These are phyloP conservation scores for Vollenhovia emeryi DNA, from an alignment of 1,140 invertebrate genomes.

Conservation along the genomic window DNA sequence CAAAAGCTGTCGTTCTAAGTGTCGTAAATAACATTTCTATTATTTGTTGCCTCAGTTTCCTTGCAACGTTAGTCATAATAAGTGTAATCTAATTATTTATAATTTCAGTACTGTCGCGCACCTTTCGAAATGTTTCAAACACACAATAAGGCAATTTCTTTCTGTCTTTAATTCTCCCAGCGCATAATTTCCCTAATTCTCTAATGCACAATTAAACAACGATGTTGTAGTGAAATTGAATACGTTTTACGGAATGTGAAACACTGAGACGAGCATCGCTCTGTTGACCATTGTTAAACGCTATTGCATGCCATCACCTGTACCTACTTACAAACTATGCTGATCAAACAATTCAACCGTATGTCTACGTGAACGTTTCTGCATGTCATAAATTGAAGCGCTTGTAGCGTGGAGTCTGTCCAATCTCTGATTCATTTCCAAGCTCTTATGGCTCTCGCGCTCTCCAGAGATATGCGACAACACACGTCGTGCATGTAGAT, in stretches of 20 bases:
- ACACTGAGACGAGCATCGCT: neutral
- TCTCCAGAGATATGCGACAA: neutral
- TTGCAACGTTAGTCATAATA: neutral
- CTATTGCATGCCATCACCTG: neutral
- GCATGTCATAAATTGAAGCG: conserved; percentile 31
- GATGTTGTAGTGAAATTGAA: neutral
- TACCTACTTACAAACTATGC: neutral
- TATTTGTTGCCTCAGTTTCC: neutral
- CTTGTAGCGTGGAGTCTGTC: neutral
- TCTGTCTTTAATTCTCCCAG: neutral
- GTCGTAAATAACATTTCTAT: neutral
- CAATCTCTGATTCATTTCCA: conserved; percentile 15
- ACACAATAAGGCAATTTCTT: neutral
- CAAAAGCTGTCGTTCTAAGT: neutral
- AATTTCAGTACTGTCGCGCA: neutral
- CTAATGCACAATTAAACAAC: neutral
- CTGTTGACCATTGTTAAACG: neutral
- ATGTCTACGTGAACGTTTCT: neutral
- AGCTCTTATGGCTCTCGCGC: neutral
- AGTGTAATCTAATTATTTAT: neutral
- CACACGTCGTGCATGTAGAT: neutral
- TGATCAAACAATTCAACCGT: neutral
- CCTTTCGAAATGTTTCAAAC: neutral
- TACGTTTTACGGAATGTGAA: neutral
- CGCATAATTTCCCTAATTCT: neutral